Evolutionary conservation across 1,140 invertebrate genomes (phyloP).

Genomic region (Aphelinus atriplicis): DNA sequence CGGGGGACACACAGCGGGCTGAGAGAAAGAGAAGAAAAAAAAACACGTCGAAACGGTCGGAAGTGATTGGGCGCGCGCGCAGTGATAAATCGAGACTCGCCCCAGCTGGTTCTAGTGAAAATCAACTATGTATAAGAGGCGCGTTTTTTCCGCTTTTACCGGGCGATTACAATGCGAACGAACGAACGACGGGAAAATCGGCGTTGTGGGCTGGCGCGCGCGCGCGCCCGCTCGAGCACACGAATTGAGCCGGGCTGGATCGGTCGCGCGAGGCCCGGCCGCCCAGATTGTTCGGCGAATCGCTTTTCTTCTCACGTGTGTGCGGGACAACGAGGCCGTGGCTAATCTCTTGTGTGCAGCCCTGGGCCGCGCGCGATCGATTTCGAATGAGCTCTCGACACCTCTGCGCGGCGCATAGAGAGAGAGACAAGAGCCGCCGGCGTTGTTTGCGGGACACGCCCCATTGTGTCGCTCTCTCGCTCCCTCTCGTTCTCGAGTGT

Average conservation of each 20-base stretch:
- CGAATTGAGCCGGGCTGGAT: too few relatives aligned
- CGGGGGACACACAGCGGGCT: too few relatives aligned
- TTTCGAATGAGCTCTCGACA: conserved; percentile 23
- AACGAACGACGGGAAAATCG: too few relatives aligned
- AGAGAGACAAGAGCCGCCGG: background rate
- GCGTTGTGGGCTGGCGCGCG: too few relatives aligned
- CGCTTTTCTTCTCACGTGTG: background rate
- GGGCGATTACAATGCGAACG: too few relatives aligned
- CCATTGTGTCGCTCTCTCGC: background rate
- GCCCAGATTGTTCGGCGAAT: background rate
- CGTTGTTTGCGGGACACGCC: background rate
- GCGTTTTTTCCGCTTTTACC: too few relatives aligned
- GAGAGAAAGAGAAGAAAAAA: conserved; percentile 8
- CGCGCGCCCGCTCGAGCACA: too few relatives aligned
- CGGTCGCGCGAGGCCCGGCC: too few relatives aligned
- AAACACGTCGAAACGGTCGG: conserved; percentile 29
- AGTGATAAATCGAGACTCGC: conserved; percentile 35
- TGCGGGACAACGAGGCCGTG: background rate
- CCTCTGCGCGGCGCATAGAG: too few relatives aligned
- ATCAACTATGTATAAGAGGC: too few relatives aligned
- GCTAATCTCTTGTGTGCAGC: conserved; percentile 6
- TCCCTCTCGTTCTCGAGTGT: background rate
- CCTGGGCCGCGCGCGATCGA: conserved; percentile 2
- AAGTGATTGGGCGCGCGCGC: conserved; percentile 14
- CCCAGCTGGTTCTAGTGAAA: too few relatives aligned